These are phyloP conservation scores for Hypomesus transpacificus DNA, from an alignment of 2,113 vertebrate species.

Conservation along the genomic window DNA sequence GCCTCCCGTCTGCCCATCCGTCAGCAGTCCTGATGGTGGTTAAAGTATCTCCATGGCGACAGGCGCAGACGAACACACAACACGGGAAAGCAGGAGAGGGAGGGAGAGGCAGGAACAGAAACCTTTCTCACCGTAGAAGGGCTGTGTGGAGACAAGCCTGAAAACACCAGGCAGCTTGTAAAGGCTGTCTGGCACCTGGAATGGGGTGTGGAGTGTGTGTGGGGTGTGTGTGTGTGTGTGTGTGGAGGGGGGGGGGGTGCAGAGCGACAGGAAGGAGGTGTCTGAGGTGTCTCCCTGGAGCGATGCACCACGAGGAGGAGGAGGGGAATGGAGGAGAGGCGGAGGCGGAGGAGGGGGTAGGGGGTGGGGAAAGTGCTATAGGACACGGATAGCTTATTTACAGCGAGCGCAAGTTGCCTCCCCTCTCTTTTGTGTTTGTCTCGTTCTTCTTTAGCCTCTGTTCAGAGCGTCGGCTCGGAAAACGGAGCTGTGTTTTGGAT, in stretches of 20 bases:
- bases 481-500: constrained; percentile 46
- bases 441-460: constrained; percentile 7
- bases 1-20: too few relatives aligned
- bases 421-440: constrained; percentile 16
- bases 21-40: not conserved
- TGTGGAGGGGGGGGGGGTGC: too few relatives aligned
- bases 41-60: constrained; percentile 27
- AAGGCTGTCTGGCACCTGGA: too few relatives aligned
- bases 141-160: too few relatives aligned
- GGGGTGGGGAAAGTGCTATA: constrained; percentile 69
- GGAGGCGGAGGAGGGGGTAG: constrained; percentile 29
- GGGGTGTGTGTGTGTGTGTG: too few relatives aligned
- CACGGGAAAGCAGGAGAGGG: too few relatives aligned
- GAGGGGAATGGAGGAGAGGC: constrained; percentile 40
- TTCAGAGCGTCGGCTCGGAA: constrained; percentile 26
- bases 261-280: too few relatives aligned
- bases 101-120: too few relatives aligned
- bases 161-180: too few relatives aligned
- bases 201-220: too few relatives aligned
- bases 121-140: too few relatives aligned
- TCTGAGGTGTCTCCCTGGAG: constrained; percentile 76
- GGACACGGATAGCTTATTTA: constrained; percentile 74
- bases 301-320: constrained; percentile 3
- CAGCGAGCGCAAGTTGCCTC: constrained; percentile 60
- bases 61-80: constrained; percentile 15